These are phyloP conservation scores for Platysteira castanea DNA, from an alignment of 2,113 vertebrate genomes.

Conservation along the genomic window DNA sequence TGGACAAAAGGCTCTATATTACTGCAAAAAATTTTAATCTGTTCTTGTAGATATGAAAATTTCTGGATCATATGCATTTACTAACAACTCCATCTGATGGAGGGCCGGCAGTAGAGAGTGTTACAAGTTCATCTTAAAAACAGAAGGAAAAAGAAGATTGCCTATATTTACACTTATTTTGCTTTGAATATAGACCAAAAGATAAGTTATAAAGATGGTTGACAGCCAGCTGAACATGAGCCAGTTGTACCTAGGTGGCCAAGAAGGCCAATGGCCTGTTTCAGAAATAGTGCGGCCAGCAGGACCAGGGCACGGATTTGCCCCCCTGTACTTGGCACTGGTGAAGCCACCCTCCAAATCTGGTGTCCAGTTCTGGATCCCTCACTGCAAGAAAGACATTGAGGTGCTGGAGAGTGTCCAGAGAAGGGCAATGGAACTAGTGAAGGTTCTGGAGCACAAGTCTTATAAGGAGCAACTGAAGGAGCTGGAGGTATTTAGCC, in stretches of 20 bases:
- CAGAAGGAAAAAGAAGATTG: background rate
- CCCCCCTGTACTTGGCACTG: background rate
- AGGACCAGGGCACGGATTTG: background rate
- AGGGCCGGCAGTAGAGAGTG: background rate
- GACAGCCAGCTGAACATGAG: background rate
- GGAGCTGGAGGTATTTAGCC: fast-evolving
- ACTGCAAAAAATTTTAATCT: background rate
- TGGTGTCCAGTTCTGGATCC: background rate
- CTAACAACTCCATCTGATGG: background rate
- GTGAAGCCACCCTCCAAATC: background rate
- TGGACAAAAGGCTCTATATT: background rate
- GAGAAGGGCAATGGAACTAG: background rate
- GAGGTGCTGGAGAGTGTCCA: background rate
- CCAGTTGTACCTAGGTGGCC: background rate
- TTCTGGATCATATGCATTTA: background rate
- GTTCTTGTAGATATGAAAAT: background rate
- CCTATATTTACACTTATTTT: background rate
- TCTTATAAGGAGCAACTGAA: background rate
- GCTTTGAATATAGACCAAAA: background rate
- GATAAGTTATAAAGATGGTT: background rate
- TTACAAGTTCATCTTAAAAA: background rate
- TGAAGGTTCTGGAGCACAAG: background rate
- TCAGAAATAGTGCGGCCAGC: background rate
- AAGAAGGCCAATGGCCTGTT: background rate
- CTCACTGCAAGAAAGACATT: background rate